Base-by-base conservation (phyloP, 1,140 invertebrate genomes). In the Drosophila tani region DNA sequence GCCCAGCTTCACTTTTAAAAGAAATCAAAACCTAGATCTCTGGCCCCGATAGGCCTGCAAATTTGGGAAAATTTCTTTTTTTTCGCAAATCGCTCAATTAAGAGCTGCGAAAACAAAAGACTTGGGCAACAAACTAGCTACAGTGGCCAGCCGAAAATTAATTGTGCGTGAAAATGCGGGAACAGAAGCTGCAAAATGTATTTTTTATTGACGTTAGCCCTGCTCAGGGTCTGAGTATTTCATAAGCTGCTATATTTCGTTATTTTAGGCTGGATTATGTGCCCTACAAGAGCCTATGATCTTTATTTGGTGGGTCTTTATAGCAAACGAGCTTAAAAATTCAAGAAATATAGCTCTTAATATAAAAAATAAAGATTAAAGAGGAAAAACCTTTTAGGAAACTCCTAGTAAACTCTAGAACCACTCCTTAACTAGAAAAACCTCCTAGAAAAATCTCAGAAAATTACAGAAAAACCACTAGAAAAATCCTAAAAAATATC, bases 91-190 rank as follows among this genome's bases (percentile, higher is more conserved):
- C 47, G 38, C 66, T 35, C 62, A 64, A 69, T 77, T 82, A 80
- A 46, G 14, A 47, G 17, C 40, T 40, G 51, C 38, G 12, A 53
- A 85, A 87, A 90, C 82, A 80, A 90, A 90, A 90, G 85, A 90
- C 86, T 80, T 91, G 47, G 57, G 75, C 81, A 90, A 91, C 82
- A 41, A 90, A 91, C 86, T 76, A 66, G 62, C 11, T 11, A 41
- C 1, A 19, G 35, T 40, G n/a, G 12, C 12, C 12, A 14, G 60
- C 19, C 0, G 9, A 17, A 86, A 79, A 73, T 82, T 82, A 87
- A 85, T 82, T 86, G 62, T 49, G 78, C 82, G 47, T 81, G 51
- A 78, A 58, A 64, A 68, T 60, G 56, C 19, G 63, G 40, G 12
- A 65, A 41, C 32, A 38, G n/a, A 77, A 66, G 63, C 62, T 41